phyloP scores from a whole-genome alignment of 1,140 invertebrate species.

The Hycleus cichorii region DNA sequence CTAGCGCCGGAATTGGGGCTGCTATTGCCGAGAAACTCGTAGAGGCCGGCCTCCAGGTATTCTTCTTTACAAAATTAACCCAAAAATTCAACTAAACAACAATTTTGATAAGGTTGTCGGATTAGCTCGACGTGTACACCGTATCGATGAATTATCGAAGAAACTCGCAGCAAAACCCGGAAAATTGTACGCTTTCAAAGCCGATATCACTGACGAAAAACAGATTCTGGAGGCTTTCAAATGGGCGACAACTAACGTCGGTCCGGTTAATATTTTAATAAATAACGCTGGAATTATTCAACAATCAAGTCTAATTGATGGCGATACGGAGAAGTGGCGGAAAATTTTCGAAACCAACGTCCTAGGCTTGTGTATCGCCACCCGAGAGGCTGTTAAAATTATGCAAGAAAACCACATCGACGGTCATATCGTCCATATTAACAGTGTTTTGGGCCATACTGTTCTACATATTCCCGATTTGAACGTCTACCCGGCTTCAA shows the following conservation, averaged over 20 bases:
- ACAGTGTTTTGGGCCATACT: constrained; percentile 47
- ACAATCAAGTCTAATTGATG: constrained; percentile 19
- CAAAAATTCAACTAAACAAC: neutral
- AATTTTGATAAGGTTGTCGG: constrained; percentile 15
- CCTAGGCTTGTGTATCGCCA: constrained; percentile 46
- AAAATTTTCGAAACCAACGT: constrained; percentile 51
- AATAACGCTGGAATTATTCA: constrained; percentile 54
- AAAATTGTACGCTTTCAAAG: constrained; percentile 24
- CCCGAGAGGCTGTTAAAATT: constrained; percentile 47
- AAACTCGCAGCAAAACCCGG: constrained; percentile 4
- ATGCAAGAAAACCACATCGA: constrained; percentile 43
- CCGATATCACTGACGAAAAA: constrained; percentile 44
- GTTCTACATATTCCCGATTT: constrained; percentile 23
- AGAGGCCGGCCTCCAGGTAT: neutral
- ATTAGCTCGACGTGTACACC: constrained; percentile 9
- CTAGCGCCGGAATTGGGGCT: constrained; percentile 47
- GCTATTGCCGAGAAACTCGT: constrained; percentile 32
- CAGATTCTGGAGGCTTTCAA: constrained; percentile 53
- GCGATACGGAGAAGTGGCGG: constrained; percentile 17
- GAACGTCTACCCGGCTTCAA: constrained; percentile 53
- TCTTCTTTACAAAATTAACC: neutral
- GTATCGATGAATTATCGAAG: constrained; percentile 5
- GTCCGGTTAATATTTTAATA: constrained; percentile 55
- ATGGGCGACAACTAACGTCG: constrained; percentile 49
- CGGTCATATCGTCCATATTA: constrained; percentile 40